Evolutionary conservation across 23 tunicate genomes (phyloP).

Genomic region (Ascidia mentula): DNA sequence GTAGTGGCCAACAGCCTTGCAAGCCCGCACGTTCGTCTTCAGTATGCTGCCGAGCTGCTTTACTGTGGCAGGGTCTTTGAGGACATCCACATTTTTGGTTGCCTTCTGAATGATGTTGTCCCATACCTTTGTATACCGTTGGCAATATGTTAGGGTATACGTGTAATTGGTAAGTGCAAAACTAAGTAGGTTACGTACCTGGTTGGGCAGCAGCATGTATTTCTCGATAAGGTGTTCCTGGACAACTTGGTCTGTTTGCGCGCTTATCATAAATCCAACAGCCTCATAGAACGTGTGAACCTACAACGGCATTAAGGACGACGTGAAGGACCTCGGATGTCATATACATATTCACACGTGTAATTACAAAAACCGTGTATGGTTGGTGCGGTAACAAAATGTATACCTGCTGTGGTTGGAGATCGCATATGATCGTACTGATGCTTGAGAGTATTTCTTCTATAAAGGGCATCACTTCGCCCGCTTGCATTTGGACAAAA

Average conservation of each 20-base stretch:
- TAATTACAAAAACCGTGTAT: neutral
- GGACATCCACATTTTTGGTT: constrained; percentile 81
- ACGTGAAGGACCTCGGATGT: neutral
- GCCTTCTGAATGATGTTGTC: constrained; percentile 94
- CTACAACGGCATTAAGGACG: constrained; percentile 18
- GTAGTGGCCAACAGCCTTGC: constrained; percentile 89
- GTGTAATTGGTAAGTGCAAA: neutral
- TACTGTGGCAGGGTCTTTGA: constrained; percentile 89
- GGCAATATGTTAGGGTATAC: neutral
- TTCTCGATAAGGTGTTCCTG: constrained; percentile 98
- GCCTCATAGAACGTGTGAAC: constrained; percentile 99
- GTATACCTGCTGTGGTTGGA: constrained; percentile 97
- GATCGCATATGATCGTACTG: constrained; percentile 94
- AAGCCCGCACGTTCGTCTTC: constrained; percentile 97
- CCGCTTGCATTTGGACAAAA: constrained; percentile 94
- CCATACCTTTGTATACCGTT: constrained; percentile 59
- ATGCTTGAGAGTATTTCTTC: constrained; percentile 94
- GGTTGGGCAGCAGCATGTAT: constrained; percentile 98
- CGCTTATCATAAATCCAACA: constrained; percentile 96
- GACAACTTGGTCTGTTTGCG: constrained; percentile 87
- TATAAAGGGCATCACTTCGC: constrained; percentile 99
- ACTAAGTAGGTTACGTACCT: constrained; percentile 30
- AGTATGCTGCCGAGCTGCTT: constrained; percentile 93
- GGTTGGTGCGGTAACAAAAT: too few relatives aligned
- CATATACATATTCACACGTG: neutral